A percentile compares a stretch with the other conserved stretches of the same genome.
phyloP scores from a whole-genome alignment of 2,888 invertebrate genomes.

The Exocentrus adspersus region DNA sequence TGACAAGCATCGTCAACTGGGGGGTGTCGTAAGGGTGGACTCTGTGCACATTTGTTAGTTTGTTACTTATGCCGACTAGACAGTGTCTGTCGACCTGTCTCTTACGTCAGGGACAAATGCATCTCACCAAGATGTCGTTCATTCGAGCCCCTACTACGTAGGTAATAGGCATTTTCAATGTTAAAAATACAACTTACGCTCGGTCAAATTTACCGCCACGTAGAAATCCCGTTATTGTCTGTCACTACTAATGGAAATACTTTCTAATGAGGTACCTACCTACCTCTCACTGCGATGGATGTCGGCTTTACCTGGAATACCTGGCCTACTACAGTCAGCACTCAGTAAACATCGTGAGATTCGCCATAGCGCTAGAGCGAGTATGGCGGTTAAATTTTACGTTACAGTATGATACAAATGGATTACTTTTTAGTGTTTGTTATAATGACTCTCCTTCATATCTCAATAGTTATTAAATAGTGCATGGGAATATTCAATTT shows the following conservation, averaged over 20 bases:
- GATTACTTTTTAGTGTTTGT: conserved; percentile 2
- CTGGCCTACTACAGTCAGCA: too few relatives aligned
- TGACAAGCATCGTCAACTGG: too few relatives aligned
- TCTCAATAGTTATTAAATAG: background rate
- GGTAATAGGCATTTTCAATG: too few relatives aligned
- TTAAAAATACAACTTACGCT: too few relatives aligned
- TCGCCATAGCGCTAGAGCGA: conserved; percentile 45
- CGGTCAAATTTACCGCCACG: conserved; percentile 33
- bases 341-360: conserved; percentile 38
- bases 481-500: background rate
- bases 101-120: too few relatives aligned
- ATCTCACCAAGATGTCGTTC: too few relatives aligned
- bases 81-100: too few relatives aligned
- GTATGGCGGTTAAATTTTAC: conserved; percentile 38
- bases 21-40: too few relatives aligned
- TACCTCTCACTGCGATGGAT: conserved; percentile 35
- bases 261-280: conserved; percentile 45
- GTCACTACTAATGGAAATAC: conserved; percentile 29
- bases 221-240: conserved; percentile 32
- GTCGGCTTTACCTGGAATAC: conserved; percentile 42
- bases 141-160: too few relatives aligned
- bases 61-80: too few relatives aligned
- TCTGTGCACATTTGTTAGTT: too few relatives aligned
- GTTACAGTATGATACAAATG: conserved; percentile 19
- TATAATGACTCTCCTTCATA: conserved; percentile 4